A percentile compares a stretch with the other conserved stretches of the same genome.
Evolutionary conservation across 2,797 vertebrate species (phyloP).

Genomic region (Rallus crepitans): DNA sequence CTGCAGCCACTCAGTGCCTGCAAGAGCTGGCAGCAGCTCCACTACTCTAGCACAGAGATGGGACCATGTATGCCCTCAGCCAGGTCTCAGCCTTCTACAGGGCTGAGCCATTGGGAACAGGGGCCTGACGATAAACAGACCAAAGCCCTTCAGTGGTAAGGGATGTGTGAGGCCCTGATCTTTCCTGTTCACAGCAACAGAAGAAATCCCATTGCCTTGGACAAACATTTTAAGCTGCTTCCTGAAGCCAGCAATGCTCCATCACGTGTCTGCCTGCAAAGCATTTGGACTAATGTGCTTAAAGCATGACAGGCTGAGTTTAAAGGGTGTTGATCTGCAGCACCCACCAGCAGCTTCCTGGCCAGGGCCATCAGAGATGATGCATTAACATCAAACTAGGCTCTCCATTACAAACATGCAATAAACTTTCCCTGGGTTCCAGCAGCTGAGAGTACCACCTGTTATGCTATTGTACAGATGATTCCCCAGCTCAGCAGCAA

Average conservation of each 20-base stretch:
- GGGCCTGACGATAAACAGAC: not conserved
- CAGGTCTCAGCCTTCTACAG: not conserved
- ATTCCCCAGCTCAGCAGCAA: not conserved
- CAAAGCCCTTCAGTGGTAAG: not conserved
- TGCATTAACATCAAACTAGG: not conserved
- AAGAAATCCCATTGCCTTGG: not conserved
- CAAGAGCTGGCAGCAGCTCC: not conserved
- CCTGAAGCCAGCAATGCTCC: not conserved
- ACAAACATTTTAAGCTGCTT: not conserved
- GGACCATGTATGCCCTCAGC: not conserved
- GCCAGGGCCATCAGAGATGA: rapidly evolving
- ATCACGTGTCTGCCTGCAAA: not conserved
- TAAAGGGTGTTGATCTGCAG: not conserved
- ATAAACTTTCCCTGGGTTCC: not conserved
- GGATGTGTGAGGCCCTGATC: not conserved
- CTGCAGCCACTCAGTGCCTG: not conserved
- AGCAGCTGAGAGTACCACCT: not conserved
- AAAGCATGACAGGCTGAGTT: not conserved
- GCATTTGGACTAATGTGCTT: not conserved
- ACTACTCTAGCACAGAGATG: rapidly evolving
- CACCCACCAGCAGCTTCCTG: not conserved
- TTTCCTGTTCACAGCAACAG: not conserved
- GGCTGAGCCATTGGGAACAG: rapidly evolving
- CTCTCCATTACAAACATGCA: not conserved
- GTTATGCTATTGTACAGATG: rapidly evolving